phyloP scores from a whole-genome alignment of 2,113 vertebrate genomes.

The Trogon melanurus region DNA sequence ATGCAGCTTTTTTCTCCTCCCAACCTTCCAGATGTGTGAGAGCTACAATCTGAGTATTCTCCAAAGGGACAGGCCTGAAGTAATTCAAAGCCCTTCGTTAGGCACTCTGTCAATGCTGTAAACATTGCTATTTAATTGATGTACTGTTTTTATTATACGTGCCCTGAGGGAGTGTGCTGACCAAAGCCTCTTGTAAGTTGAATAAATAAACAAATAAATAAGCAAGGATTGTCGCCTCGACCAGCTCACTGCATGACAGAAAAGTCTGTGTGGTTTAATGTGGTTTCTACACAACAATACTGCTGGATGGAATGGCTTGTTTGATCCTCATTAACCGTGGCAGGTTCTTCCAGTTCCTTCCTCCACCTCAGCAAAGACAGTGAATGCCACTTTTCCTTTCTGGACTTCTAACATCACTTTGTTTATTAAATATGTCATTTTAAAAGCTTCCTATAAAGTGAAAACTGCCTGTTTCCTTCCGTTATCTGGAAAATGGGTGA shows the following conservation, averaged over 20 bases:
- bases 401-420: not conserved
- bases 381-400: not conserved
- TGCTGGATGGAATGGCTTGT: not conserved
- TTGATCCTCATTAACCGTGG: slow-evolving; percentile 43
- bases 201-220: slow-evolving; percentile 60
- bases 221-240: not conserved
- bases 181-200: slow-evolving; percentile 41
- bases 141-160: slow-evolving; percentile 28
- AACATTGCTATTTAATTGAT: slow-evolving; percentile 40
- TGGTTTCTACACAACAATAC: not conserved
- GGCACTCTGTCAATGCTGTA: slow-evolving; percentile 47
- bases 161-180: slow-evolving; percentile 50
- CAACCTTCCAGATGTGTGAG: slow-evolving; percentile 14
- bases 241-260: slow-evolving; percentile 4
- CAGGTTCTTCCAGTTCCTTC: slow-evolving; percentile 15
- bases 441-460: slow-evolving; percentile 9
- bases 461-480: not conserved
- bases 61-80: slow-evolving; percentile 11
- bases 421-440: slow-evolving; percentile 29
- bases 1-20: not conserved
- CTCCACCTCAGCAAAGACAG: slow-evolving; percentile 29
- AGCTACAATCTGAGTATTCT: slow-evolving; percentile 17
- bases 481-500: not conserved
- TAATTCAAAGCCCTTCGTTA: slow-evolving; percentile 47
- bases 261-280: slow-evolving; percentile 1